A percentile compares a stretch with the other conserved stretches of the same genome.
phyloP scores from a whole-genome alignment of 2,888 invertebrate species.

The Xanthostigma xanthostigma region DNA sequence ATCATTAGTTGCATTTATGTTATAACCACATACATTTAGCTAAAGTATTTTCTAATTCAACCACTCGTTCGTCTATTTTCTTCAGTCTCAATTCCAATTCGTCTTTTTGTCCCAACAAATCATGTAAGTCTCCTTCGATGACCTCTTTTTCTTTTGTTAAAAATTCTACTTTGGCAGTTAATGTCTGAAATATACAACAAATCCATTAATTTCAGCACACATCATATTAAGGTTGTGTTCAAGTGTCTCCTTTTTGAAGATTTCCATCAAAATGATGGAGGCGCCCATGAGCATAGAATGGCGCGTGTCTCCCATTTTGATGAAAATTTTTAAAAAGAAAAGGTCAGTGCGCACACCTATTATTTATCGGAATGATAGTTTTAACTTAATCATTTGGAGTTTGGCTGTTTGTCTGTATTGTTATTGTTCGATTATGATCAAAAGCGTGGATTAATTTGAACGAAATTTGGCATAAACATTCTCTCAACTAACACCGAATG shows the following conservation, averaged over 20 bases:
- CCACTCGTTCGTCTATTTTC: slow-evolving; percentile 33
- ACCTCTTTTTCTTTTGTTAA: slow-evolving; percentile 45
- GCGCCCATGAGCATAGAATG: too few species aligned
- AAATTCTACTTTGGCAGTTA: slow-evolving; percentile 46
- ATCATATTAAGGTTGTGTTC: not conserved
- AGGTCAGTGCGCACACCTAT: too few species aligned
- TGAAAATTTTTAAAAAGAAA: too few species aligned
- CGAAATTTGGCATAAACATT: too few species aligned
- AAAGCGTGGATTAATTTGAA: too few species aligned
- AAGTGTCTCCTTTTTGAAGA: not conserved
- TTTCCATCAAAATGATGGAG: not conserved
- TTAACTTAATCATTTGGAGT: too few species aligned
- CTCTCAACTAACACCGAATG: too few species aligned
- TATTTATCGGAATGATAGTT: too few species aligned
- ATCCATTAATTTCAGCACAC: not conserved
- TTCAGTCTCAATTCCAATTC: slow-evolving; percentile 43
- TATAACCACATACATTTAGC: slow-evolving; percentile 28
- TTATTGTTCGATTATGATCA: too few species aligned
- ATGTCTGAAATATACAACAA: slow-evolving; percentile 31
- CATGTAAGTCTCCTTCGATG: slow-evolving; percentile 48
- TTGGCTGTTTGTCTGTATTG: too few species aligned
- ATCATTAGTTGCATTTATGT: too few species aligned
- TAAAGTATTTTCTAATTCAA: slow-evolving; percentile 27
- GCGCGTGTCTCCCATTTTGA: too few species aligned
- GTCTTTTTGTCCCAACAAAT: slow-evolving; percentile 49